Conservation (phyloP, 2,888 invertebrate species). For the Rhabditoides inermis region DNA sequence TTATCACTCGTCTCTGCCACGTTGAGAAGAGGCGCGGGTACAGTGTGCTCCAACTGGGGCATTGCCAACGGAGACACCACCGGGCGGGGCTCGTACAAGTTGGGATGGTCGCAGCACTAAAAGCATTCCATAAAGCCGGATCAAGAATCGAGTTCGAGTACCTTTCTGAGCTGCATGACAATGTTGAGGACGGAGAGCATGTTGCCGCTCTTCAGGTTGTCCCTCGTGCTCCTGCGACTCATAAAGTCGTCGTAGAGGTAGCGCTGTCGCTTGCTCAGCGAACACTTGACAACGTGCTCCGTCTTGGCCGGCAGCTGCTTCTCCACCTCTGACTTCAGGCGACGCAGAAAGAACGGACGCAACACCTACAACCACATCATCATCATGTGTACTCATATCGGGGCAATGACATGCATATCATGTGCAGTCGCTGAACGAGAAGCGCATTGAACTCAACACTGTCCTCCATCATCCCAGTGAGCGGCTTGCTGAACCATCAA, state of each 20-base stretch:
- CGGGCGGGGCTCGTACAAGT: constrained; percentile 90
- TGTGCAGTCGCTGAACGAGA: constrained; percentile 78
- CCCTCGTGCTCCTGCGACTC: constrained; percentile 86
- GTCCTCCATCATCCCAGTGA: constrained; percentile 89
- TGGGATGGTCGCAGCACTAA: constrained; percentile 79
- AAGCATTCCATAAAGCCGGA: too few relatives aligned
- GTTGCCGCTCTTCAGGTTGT: constrained; percentile 84
- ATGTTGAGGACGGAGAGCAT: constrained; percentile 89
- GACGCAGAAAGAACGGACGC: constrained; percentile 80
- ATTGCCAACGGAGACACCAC: constrained; percentile 76
- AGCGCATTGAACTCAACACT: constrained; percentile 81
- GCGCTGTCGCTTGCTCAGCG: constrained; percentile 86
- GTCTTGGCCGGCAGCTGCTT: constrained; percentile 93
- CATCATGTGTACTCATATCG: background rate
- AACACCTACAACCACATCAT: constrained; percentile 63
- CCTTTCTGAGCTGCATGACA: constrained; percentile 85
- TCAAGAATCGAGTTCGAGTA: too few relatives aligned
- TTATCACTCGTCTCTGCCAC: too few relatives aligned
- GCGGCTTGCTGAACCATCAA: constrained; percentile 95
- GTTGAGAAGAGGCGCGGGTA: constrained; percentile 24
- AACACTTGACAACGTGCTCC: constrained; percentile 86
- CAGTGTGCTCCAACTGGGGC: constrained; percentile 7
- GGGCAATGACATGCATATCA: constrained; percentile 53
- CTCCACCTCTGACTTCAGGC: constrained; percentile 87
- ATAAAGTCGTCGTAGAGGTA: constrained; percentile 98